These are phyloP conservation scores for Drosophila anomalipes DNA, from an alignment of 2,888 invertebrate species.

Conservation along the genomic window DNA sequence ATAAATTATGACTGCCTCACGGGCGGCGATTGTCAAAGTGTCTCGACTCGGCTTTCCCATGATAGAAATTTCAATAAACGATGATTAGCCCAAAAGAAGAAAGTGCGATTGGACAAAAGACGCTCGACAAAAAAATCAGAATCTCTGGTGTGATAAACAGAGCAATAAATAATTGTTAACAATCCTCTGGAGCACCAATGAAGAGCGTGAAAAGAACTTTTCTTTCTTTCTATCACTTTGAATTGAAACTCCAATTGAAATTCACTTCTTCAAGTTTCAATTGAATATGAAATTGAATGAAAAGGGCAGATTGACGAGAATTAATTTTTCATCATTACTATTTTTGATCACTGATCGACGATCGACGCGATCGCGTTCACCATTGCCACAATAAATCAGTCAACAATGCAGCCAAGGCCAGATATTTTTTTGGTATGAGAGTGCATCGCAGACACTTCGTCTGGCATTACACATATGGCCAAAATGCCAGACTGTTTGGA, in stretches of 20 bases:
- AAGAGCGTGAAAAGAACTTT: constrained; percentile 32
- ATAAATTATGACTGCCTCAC: constrained; percentile 63
- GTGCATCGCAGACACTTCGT: constrained; percentile 53
- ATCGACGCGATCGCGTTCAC: constrained; percentile 45
- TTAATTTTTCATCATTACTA: constrained; percentile 81
- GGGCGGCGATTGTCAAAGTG: constrained; percentile 67
- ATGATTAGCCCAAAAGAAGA: constrained; percentile 67
- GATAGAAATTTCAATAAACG: constrained; percentile 75
- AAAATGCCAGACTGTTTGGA: constrained; percentile 78
- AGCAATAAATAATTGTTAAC: constrained; percentile 73
- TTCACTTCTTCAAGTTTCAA: constrained; percentile 48
- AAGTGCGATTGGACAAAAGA: constrained; percentile 53
- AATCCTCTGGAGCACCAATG: constrained; percentile 24
- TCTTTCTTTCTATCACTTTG: constrained; percentile 24
- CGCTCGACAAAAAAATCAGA: neutral
- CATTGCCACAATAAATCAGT: constrained; percentile 76
- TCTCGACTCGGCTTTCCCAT: constrained; percentile 65
- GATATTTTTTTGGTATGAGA: constrained; percentile 19
- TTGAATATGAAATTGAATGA: constrained; percentile 48
- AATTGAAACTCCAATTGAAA: constrained; percentile 47
- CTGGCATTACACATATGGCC: constrained; percentile 58
- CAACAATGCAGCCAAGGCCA: constrained; percentile 67
- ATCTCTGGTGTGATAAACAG: constrained; percentile 46
- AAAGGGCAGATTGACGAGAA: constrained; percentile 64
- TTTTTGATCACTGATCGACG: constrained; percentile 46